These are phyloP conservation scores for Molossus molossus DNA, from an alignment of 2,797 vertebrate genomes.

Conservation along the genomic window DNA sequence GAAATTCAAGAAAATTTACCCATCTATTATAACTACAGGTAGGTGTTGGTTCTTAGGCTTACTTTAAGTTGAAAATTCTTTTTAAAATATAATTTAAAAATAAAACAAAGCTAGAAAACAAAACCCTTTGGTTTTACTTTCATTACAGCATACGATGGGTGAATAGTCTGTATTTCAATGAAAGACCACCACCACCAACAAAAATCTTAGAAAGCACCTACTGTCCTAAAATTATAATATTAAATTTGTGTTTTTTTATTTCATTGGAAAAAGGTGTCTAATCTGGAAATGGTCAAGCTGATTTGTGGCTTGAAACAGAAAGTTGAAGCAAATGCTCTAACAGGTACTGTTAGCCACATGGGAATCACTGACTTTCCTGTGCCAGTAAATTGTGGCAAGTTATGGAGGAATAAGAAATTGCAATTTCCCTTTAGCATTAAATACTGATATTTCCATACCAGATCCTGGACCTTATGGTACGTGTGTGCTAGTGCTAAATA, in stretches of 20 bases:
- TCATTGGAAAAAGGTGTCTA: not conserved
- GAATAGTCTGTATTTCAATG: not conserved
- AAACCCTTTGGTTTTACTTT: constrained; percentile 6
- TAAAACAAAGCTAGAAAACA: not conserved
- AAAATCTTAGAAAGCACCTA: not conserved
- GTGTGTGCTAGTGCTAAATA: not conserved
- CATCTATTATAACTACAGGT: not conserved
- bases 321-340: not conserved
- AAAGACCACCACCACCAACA: not conserved
- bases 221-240: not conserved
- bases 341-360: not conserved
- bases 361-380: not conserved
- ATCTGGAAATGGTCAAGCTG: not conserved
- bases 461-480: not conserved
- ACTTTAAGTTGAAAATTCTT: not conserved
- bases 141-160: not conserved
- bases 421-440: not conserved
- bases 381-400: not conserved
- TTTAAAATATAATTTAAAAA: not conserved
- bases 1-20: not conserved
- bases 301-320: not conserved
- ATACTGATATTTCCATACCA: not conserved
- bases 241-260: not conserved
- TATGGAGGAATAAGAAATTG: not conserved
- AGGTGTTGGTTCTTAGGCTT: not conserved